Conservation (phyloP, 1,140 invertebrate genomes). For the Lanistes nyassanus region DNA sequence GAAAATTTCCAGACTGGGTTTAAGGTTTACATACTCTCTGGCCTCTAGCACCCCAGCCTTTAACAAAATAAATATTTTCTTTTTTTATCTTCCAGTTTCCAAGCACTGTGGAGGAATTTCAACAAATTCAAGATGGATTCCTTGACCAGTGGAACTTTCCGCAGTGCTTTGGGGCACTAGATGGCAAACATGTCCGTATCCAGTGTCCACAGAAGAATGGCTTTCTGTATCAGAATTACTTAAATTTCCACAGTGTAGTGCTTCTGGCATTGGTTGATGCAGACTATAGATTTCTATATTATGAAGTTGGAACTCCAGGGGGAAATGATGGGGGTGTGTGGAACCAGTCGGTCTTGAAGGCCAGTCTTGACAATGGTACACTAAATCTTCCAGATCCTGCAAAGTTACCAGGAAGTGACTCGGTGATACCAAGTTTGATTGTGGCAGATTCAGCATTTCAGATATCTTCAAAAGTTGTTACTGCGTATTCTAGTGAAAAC, state of each 20-base stretch:
- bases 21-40: no score
- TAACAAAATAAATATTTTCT: no score
- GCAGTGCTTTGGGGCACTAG: slow-evolving; percentile 60
- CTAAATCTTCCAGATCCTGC: neutral
- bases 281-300: slow-evolving; percentile 59
- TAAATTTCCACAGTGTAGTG: slow-evolving; percentile 54
- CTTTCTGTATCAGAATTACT: slow-evolving; percentile 59
- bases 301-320: slow-evolving; percentile 53
- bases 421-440: neutral
- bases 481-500: neutral
- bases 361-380: neutral
- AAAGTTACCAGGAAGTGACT: neutral
- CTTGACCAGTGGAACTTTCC: slow-evolving; percentile 48
- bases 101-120: no score
- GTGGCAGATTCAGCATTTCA: slow-evolving; percentile 13
- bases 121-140: no score
- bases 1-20: no score
- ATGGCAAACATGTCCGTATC: slow-evolving; percentile 49
- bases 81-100: no score
- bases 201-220: slow-evolving; percentile 35
- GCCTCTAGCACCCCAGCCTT: no score
- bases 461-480: neutral
- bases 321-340: neutral
- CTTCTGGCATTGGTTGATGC: slow-evolving; percentile 59
- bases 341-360: neutral